phyloP scores from a whole-genome alignment of 2,797 vertebrate genomes.

The Heterohyrax brucei region DNA sequence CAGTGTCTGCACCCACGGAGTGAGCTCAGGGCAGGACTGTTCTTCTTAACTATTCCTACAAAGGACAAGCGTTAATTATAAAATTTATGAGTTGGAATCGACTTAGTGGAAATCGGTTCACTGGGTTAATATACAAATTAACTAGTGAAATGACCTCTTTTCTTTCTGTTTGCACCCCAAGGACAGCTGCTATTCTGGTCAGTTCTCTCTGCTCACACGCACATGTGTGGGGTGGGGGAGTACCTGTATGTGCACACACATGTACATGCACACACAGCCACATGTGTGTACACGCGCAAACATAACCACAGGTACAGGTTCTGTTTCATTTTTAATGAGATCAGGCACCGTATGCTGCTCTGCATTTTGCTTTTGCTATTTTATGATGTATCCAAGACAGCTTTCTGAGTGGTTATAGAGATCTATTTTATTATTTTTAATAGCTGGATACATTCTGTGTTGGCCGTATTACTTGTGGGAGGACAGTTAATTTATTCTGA shows the following conservation, averaged over 20 bases:
- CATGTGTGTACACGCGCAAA: not conserved
- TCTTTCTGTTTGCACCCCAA: not conserved
- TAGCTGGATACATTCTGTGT: not conserved
- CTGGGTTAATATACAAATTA: not conserved
- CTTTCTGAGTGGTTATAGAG: conserved; percentile 40
- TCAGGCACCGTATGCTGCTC: not conserved
- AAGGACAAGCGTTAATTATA: not conserved
- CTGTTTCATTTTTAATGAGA: not conserved
- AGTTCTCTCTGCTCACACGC: not conserved
- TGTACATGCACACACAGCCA: not conserved
- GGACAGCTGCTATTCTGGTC: not conserved
- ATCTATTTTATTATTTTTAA: conserved; percentile 49
- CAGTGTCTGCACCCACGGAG: not conserved
- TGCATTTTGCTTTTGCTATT: conserved; percentile 8
- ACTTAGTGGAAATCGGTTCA: no score
- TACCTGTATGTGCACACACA: not conserved
- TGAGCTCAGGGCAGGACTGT: not conserved
- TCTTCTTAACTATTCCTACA: not conserved
- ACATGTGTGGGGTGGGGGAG: not conserved
- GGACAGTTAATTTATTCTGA: conserved; percentile 25
- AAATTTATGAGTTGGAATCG: no score
- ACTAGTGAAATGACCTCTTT: not conserved
- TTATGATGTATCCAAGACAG: not conserved
- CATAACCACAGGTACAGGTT: not conserved
- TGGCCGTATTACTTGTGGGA: not conserved